Evolutionary conservation across 2,113 vertebrate species (phyloP).

Genomic region (Progne subis): DNA sequence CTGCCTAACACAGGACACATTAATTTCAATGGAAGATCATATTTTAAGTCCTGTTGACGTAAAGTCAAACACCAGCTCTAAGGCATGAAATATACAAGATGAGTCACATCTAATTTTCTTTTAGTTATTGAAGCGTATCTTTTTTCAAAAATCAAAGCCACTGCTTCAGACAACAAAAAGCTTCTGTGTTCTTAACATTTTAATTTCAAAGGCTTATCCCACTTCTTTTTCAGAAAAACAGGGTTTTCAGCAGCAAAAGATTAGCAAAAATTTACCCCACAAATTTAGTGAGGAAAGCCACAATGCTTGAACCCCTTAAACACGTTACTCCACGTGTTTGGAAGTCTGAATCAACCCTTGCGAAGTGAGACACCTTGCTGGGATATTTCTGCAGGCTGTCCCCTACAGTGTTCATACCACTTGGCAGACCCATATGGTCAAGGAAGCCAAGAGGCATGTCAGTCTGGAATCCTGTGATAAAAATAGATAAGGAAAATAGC

Average conservation of each 20-base stretch:
- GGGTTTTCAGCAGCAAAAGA: neutral
- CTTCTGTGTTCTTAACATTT: neutral
- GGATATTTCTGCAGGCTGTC: conserved; percentile 33
- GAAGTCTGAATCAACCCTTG: neutral
- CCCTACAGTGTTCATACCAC: neutral
- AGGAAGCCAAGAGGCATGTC: neutral
- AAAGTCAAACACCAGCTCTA: neutral
- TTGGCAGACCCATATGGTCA: conserved; percentile 11
- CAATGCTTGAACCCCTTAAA: neutral
- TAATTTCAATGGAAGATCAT: neutral
- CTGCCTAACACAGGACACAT: neutral
- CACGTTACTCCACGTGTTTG: neutral
- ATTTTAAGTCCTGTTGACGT: neutral
- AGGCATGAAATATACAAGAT: neutral
- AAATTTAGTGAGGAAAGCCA: neutral
- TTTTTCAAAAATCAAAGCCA: neutral
- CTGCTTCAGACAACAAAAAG: neutral
- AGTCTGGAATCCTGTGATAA: neutral
- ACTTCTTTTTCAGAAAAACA: neutral
- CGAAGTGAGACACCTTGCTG: neutral
- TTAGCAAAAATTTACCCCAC: neutral
- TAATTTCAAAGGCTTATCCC: neutral
- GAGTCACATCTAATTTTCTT: neutral
- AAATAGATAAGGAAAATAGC: conserved; percentile 5
- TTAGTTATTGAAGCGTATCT: neutral